phyloP scores from a whole-genome alignment of 35 echinoderm and acorn worm genomes.

The Acanthaster planci region DNA sequence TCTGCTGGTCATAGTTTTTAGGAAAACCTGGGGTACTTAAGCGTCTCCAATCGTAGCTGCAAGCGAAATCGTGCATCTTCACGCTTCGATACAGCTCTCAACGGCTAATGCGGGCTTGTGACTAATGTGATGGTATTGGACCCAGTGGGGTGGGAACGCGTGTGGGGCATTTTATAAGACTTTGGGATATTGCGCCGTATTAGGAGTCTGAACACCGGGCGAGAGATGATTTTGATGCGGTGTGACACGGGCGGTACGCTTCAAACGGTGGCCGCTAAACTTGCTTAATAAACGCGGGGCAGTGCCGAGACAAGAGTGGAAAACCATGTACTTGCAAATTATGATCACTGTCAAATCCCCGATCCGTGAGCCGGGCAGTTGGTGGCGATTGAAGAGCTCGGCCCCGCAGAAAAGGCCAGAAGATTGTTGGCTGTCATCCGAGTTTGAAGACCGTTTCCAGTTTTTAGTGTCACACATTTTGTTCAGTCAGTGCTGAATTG shows the following conservation, averaged over 20 bases:
- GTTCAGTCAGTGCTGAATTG: not conserved
- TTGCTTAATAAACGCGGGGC: not conserved
- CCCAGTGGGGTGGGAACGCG: not conserved
- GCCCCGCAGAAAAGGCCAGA: no score
- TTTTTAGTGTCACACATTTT: no score
- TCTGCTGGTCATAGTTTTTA: not conserved
- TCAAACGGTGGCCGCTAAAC: constrained; percentile 16
- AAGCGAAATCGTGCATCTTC: not conserved
- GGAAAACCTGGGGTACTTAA: not conserved
- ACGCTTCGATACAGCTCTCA: constrained; percentile 1
- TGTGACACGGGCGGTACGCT: constrained; percentile 29
- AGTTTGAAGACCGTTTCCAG: no score
- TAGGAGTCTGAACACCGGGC: no score
- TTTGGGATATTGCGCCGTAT: no score
- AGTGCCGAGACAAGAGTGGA: constrained; percentile 25
- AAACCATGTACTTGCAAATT: constrained; percentile 51
- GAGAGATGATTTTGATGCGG: constrained; percentile 2
- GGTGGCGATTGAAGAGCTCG: not conserved
- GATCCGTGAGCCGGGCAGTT: not conserved
- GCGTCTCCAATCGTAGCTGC: not conserved
- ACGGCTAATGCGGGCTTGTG: not conserved
- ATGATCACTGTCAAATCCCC: constrained; percentile 6
- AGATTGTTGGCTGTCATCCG: no score
- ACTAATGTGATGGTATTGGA: not conserved
- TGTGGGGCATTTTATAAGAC: not conserved